Conservation (phyloP, 2,797 vertebrate genomes). For the Notoglanidium macrostoma region DNA sequence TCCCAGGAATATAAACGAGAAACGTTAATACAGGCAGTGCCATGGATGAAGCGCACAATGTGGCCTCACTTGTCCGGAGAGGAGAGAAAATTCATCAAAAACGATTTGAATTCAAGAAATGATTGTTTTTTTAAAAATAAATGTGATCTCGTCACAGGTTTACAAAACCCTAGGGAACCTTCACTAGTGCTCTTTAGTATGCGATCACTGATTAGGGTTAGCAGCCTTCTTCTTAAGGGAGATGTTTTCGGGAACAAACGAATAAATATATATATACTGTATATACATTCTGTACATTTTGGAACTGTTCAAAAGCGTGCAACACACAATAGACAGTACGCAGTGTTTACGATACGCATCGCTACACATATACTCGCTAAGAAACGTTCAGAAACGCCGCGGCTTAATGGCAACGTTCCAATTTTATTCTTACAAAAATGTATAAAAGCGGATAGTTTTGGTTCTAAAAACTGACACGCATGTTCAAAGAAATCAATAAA, state of each 20-base stretch:
- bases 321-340: not conserved
- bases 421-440: no score
- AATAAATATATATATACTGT: no score
- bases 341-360: not conserved
- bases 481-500: not conserved
- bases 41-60: not conserved
- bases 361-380: not conserved
- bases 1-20: slow-evolving; percentile 12
- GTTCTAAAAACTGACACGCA: not conserved
- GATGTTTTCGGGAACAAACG: no score
- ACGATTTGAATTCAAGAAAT: not conserved
- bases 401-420: not conserved
- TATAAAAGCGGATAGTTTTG: no score
- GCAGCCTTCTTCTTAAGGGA: no score
- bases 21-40: not conserved
- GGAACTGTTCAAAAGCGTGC: not conserved
- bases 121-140: no score
- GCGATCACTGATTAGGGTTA: not conserved
- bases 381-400: not conserved
- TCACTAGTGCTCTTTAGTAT: not conserved
- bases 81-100: not conserved
- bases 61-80: not conserved
- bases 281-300: no score
- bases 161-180: not conserved
- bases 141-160: not conserved